Evolutionary conservation across 2,797 vertebrate genomes (phyloP), one percentile per base, ranked within the genome.

Genomic region (Uromys caudimaculatus): DNA sequence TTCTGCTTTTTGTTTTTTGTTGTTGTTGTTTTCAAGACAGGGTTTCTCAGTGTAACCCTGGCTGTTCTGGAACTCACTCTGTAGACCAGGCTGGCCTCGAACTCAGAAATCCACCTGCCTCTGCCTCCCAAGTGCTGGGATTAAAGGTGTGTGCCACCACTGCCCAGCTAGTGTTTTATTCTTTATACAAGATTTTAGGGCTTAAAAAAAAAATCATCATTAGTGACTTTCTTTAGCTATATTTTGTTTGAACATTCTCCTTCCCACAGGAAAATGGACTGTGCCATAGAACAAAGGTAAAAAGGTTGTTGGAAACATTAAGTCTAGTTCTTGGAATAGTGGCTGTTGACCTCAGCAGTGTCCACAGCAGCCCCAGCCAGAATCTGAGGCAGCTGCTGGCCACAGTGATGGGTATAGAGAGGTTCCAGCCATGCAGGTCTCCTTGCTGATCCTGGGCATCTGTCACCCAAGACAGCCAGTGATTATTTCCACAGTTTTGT

Each of bases 401-500:
- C 1, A n/a, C 58, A 84, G 67, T 3, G 32, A 52, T 86, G 69
- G 44, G 87, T 24, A 21, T n/a, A 83, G 83, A 69, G 35, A 52
- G 0, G 54, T n/a, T 83, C 50, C 10, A 44, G 89, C 87, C 94
- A 41, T 0, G 24, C n/a, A 47, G 69, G 35, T 52, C 83, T 90
- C 77, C 32, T 77, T 52, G 92, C 90, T 41, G n/a, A 44, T 93
- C 54, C 76, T 10, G 62, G 47, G 73, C 75, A 32, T 97, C 89
- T 94, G 89, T 96, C 91, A 78, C 85, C 89, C 85, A 94, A 95
- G 86, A 75, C 89, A 95, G 78, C 86, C 71, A 58, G 76, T 85
- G 95, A 96, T 73, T 88, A 47, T 89, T 97, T 95, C 86, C 64
- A 96, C 93, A 94, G 60, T 96, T 96, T 96, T 95, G 95, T 96